A percentile compares a stretch with the other conserved stretches of the same genome.
Evolutionary conservation across 2,113 vertebrate species (phyloP).

Genomic region (Prietella phreatophila): DNA sequence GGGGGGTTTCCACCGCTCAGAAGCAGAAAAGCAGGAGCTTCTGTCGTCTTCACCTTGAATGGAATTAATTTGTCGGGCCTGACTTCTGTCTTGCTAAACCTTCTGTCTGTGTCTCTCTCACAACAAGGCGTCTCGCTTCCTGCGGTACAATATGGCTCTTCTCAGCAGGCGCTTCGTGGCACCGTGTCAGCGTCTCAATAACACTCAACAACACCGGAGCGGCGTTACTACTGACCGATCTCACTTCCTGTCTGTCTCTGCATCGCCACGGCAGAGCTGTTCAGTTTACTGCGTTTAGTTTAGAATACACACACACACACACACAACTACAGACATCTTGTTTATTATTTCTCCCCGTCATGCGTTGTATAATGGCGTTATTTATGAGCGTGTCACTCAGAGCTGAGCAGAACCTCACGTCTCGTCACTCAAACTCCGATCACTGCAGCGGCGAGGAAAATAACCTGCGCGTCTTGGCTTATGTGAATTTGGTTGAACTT

Average conservation of each 20-base stretch:
- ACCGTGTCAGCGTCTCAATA: slow-evolving; percentile 9
- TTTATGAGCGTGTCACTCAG: background rate
- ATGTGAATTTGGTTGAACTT: background rate
- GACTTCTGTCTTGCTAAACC: background rate
- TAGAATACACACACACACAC: background rate
- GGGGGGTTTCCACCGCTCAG: background rate
- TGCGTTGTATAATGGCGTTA: background rate
- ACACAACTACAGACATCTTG: background rate
- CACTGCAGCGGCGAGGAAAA: background rate
- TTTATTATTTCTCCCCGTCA: background rate
- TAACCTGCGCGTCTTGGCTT: background rate
- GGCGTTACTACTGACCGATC: background rate
- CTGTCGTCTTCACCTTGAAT: background rate
- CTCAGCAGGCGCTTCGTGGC: slow-evolving; percentile 6
- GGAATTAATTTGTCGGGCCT: background rate
- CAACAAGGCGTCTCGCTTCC: slow-evolving; percentile 8
- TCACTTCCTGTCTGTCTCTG: background rate
- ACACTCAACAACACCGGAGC: background rate
- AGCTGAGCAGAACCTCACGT: background rate
- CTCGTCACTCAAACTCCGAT: background rate
- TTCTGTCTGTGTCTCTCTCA: background rate
- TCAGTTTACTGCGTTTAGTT: background rate
- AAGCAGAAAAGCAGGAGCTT: background rate
- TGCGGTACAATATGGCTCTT: background rate
- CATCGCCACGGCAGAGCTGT: too few species aligned